phyloP scores from a whole-genome alignment of 92 coral and sea anemone genomes.

The Palythoa grandis region DNA sequence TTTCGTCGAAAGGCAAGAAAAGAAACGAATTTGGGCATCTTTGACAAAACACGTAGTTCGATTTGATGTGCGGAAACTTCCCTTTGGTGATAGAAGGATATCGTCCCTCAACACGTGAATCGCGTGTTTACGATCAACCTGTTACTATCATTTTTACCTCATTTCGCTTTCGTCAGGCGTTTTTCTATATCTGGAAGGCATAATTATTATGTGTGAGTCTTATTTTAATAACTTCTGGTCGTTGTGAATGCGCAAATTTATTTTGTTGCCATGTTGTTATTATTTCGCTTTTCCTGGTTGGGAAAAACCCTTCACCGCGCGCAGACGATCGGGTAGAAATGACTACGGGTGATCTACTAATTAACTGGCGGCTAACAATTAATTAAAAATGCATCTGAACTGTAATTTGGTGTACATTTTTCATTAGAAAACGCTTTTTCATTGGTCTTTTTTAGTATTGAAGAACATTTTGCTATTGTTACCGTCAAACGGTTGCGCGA shows the following conservation, averaged over 20 bases:
- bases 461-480: conserved; percentile 24
- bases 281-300: conserved; percentile 21
- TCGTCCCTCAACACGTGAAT: background rate
- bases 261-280: conserved; percentile 7
- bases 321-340: conserved; percentile 25
- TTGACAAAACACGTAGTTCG: background rate
- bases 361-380: conserved; percentile 65
- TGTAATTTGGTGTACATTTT: conserved; percentile 70
- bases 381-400: conserved; percentile 69
- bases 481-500: background rate
- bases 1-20: background rate
- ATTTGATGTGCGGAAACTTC: background rate
- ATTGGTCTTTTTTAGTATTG: conserved; percentile 31
- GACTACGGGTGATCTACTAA: conserved; percentile 64
- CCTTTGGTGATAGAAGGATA: background rate
- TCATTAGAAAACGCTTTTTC: conserved; percentile 42
- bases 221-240: background rate
- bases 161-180: background rate
- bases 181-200: background rate
- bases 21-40: background rate
- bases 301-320: conserved; percentile 8
- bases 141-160: background rate
- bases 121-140: background rate
- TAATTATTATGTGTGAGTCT: background rate
- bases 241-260: background rate